Evolutionary conservation across 2,113 vertebrate genomes (phyloP), one percentile per base, ranked within the genome.

Genomic region (Aviceda subcristata): DNA sequence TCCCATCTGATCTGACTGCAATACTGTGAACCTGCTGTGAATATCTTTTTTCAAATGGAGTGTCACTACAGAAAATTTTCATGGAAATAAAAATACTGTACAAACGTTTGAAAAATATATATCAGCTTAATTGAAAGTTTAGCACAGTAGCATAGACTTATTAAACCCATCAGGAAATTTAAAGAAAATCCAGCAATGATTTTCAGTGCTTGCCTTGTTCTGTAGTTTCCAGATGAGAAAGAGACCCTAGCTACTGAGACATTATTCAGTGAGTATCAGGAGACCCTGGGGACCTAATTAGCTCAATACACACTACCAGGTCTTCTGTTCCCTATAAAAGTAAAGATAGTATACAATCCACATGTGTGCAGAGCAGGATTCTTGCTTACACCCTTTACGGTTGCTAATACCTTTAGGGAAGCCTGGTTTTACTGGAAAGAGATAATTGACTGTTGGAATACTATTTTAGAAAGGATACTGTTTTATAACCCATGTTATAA

Each of bases 271-370:
- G 29, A 74, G 85, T 63, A 83, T 32, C 62, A 6, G 3, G 50
- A 94, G 55, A 76, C 86, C 46, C 88, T 74, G 23, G 95, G 67
- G 94, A 96, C 13, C 79, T 95, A 97, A 97, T 97, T 98, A 98
- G 29, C 78, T 97, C 90, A 86, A 66, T 63, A 75, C 19, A 38
- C 75, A 83, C 50, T 86, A 85, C 74, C 73, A 86, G 51, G 36
- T 88, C 79, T 91, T 93, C 51, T 83, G 16, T 46, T 94, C 46
- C 51, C 45, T 84, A 17, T 56, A 68, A 91, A 85, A 96, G 6
- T 24, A 71, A 91, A 90, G 55, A 46, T 5, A 57, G 46, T 29
- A 39, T 62, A 75, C 74, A 89, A 76, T 34, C 60, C 62, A 66
- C 51, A 48, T 55, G 30, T 84, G 26, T 77, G 39, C 48, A 78